Base-by-base conservation (phyloP, 2,888 invertebrate species). In the Eristalinus aeneus region DNA sequence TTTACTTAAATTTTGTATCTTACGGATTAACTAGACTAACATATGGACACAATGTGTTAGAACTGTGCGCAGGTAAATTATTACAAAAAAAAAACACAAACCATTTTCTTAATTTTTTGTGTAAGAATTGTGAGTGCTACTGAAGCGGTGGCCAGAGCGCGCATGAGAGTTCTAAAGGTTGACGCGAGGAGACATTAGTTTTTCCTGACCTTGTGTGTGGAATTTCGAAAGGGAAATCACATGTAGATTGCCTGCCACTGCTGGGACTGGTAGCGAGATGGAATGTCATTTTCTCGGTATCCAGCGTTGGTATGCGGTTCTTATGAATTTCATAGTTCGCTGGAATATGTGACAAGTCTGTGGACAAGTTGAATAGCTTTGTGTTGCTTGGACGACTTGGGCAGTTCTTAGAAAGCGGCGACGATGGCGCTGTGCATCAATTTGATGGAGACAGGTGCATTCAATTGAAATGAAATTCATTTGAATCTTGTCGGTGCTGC, bases 21-120 rank as follows among this genome's bases (percentile, higher is more conserved):
- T 56, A 78, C 58, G 86, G 86, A 86, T 82, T 82, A 86, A 82
- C 74, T 74, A 69, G 77, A 77, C 86, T 86, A 74, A 86, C 86
- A 82, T 86, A 81, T 82, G 82, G 82, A 86, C 82, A 82, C 65
- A 81, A 86, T 86, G 86, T 86, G 86, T 82, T 86, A 86, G 78
- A 77, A 86, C 77, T 69, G 77, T 78, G 86, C 73, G 86, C 86
- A 86, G 86, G 86, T 86, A 86, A 82, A 73, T 73, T 74, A 68
- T 60, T 32, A 27, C 27, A 27, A 27, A 27, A 27, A 27, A 27
- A 27, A 27, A 27, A 27, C 27, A 27, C 27, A 27, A 27, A 3
- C 27, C 5, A 5, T 34, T 34, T 12, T 58, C 10, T 20, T n/a
- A n/a, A n/a, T 56, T 32, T 61, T 1, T 54, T 6, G 27, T 69